A percentile compares a stretch with the other conserved stretches of the same genome.
Evolutionary conservation across 2,113 vertebrate genomes (phyloP).

Genomic region (Acanthisitta chloris): DNA sequence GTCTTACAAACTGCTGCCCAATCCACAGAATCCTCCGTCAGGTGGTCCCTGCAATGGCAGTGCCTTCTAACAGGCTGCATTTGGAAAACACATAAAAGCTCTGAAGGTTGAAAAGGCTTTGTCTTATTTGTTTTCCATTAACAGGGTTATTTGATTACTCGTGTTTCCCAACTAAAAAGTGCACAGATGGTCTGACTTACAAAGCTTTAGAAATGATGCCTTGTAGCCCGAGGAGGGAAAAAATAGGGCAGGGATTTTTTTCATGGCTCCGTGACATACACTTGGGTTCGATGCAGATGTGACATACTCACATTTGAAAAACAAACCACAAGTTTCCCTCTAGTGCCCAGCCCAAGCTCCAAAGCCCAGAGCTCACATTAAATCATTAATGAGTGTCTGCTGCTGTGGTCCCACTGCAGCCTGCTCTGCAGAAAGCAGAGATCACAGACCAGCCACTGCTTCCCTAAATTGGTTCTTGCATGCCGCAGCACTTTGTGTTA

Average conservation of each 20-base stretch:
- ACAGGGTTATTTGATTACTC: slow-evolving; percentile 10
- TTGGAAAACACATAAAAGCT: slow-evolving; percentile 28
- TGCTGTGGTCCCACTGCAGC: not conserved
- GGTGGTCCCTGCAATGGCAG: not conserved
- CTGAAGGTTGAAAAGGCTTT: slow-evolving; percentile 39
- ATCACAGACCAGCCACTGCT: not conserved
- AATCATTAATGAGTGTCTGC: not conserved
- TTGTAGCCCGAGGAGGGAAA: not conserved
- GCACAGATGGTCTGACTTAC: slow-evolving; percentile 54
- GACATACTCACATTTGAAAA: not conserved
- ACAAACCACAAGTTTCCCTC: not conserved
- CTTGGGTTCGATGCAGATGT: not conserved
- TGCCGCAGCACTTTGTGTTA: not conserved
- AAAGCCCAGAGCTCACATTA: not conserved
- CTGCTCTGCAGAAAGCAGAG: not conserved
- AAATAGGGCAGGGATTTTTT: slow-evolving; percentile 31
- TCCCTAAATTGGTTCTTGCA: not conserved
- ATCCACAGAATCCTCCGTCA: not conserved
- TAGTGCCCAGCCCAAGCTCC: not conserved
- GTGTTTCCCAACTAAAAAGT: slow-evolving; percentile 41
- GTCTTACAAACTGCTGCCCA: not conserved
- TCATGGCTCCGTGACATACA: not conserved
- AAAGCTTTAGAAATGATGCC: slow-evolving; percentile 10
- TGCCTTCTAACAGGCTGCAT: not conserved
- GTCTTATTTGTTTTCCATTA: slow-evolving; percentile 45